Base-by-base conservation (phyloP, 2,113 vertebrate species). In the Gasterosteus aculeatus region DNA sequence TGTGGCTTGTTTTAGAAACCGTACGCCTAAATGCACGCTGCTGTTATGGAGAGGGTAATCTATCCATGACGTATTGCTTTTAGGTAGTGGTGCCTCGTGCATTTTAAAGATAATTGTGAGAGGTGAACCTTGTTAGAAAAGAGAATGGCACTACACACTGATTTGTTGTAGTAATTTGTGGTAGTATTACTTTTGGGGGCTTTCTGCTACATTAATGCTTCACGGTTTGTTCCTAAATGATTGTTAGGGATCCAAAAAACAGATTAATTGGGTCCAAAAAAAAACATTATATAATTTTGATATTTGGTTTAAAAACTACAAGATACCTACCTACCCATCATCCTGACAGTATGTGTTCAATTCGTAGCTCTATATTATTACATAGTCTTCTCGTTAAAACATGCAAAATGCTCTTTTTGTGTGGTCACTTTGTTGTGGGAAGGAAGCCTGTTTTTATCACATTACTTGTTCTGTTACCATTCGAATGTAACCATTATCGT, bases 1-100 rank as follows among this genome's bases (percentile, higher is more conserved):
- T 80, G 53, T 74, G 77, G 75, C 59, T 72, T 42, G 39, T 38
- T 59, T 81, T 80, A 66, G 74, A 78, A 88, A 89, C 39, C n/a
- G 38, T 54, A 90, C 66, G 80, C 53, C 10, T 49, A 51, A 72
- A 84, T 33, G 60, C 70, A 69, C 75, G 58, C 65, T 80, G 74
- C 67, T 66, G 67, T 80, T 75, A 35, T 72, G 44, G 63, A 77
- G 51, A 63, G 72, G 42, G 35, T 78, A 33, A 80, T 85, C 15
- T 78, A 74, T 81, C 67, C 70, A 63, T 85, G 69, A 83, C 85
- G 71, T 65, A 35, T 77, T 81, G 62, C 44, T 72, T 67, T 77
- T 68, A 70, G 63, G 46, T 68, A 31, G 49, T 57, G 44, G 35
- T 78, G 67, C 54, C 56, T 81, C 31, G n/a, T 72, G 47, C 69